phyloP scores from a whole-genome alignment of 2,113 vertebrate genomes.

The Casuarius casuarius region DNA sequence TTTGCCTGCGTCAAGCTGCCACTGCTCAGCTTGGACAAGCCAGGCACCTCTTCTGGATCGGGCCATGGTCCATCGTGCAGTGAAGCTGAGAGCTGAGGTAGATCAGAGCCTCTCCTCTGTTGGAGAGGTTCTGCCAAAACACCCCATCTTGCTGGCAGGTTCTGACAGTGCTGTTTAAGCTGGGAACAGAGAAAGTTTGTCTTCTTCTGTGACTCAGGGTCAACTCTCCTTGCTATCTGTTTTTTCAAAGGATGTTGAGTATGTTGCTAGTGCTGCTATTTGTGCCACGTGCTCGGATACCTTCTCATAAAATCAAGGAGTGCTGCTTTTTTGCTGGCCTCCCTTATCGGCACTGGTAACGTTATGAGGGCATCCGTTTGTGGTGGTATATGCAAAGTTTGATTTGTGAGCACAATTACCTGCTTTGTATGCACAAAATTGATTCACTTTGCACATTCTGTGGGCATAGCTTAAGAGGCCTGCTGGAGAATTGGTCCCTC shows the following conservation, averaged over 20 bases:
- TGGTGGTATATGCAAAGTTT: slow-evolving; percentile 39
- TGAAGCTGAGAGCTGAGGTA: no score
- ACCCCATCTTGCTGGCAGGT: neutral
- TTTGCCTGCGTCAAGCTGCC: neutral
- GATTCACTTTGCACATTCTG: slow-evolving; percentile 52
- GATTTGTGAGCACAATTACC: slow-evolving; percentile 61
- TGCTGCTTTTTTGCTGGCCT: neutral
- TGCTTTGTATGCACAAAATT: slow-evolving; percentile 66
- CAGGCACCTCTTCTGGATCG: neutral
- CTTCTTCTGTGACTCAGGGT: neutral
- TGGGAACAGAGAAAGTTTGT: neutral
- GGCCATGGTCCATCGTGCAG: neutral
- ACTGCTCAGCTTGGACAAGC: neutral
- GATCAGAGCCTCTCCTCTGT: neutral
- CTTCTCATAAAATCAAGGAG: neutral
- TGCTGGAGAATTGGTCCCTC: slow-evolving; percentile 67
- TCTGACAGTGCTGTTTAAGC: neutral
- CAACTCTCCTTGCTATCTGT: neutral
- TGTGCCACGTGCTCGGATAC: fast-evolving
- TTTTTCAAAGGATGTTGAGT: neutral
- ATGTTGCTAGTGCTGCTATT: fast-evolving
- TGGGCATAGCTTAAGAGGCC: slow-evolving; percentile 56
- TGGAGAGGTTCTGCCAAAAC: neutral
- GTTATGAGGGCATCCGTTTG: neutral
- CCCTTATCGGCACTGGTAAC: neutral